Evolutionary conservation across 2,113 vertebrate species (phyloP).

Genomic region (Triplophysa rosa): DNA sequence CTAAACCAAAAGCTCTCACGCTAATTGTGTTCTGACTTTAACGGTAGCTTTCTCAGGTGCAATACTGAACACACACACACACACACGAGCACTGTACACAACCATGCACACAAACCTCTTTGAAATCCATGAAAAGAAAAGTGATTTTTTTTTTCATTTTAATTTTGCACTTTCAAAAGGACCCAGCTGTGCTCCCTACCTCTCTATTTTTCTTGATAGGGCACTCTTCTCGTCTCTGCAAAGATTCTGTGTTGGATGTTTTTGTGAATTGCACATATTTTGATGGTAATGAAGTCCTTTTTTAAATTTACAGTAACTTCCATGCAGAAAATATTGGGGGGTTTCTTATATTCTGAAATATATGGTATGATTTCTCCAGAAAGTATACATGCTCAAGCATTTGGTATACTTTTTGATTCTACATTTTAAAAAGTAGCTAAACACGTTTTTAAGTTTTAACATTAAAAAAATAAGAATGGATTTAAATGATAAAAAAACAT

Average conservation of each 20-base stretch:
- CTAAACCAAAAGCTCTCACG: constrained; percentile 37
- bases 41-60: constrained; percentile 41
- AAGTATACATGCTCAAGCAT: too few species aligned
- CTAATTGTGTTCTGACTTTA: constrained; percentile 45
- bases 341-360: neutral
- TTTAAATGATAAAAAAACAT: too few species aligned
- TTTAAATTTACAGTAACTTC: too few species aligned
- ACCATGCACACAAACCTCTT: constrained; percentile 5
- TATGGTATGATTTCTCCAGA: too few species aligned
- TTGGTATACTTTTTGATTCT: too few species aligned
- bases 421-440: too few species aligned
- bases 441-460: too few species aligned
- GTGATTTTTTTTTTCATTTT: constrained; percentile 34
- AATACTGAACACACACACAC: constrained; percentile 27
- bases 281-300: neutral
- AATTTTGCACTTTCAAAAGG: constrained; percentile 48
- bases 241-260: neutral
- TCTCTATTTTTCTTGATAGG: neutral
- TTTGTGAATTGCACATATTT: neutral
- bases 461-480: too few species aligned
- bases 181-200: constrained; percentile 42
- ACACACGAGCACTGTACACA: neutral
- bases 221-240: neutral
- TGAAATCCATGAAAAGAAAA: constrained; percentile 40
- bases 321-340: neutral